phyloP scores from a whole-genome alignment of 2,113 vertebrate genomes.

The Chrysochloris asiatica region DNA sequence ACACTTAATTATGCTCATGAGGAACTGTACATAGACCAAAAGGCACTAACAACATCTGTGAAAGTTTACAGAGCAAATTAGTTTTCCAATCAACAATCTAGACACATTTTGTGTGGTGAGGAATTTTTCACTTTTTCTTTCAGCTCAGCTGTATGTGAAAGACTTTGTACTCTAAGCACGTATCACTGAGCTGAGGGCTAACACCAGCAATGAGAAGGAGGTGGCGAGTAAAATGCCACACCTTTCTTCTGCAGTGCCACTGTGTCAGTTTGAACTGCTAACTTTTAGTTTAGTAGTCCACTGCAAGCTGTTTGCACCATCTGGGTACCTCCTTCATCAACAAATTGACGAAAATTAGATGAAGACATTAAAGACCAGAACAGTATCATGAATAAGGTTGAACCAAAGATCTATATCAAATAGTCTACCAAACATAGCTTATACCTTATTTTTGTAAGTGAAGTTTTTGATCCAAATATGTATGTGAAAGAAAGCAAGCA shows the following conservation, averaged over 20 bases:
- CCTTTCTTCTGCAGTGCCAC: background rate
- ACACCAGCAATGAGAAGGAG: background rate
- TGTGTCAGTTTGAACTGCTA: background rate
- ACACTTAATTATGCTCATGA: no score
- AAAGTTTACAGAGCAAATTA: no score
- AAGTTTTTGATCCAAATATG: background rate
- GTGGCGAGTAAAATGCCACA: background rate
- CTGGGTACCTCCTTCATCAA: background rate
- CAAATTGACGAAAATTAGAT: background rate
- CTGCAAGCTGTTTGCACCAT: background rate
- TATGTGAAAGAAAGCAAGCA: background rate
- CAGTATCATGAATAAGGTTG: background rate
- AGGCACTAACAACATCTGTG: no score
- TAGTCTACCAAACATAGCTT: background rate
- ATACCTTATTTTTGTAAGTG: background rate
- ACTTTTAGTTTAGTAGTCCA: background rate
- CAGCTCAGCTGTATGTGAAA: background rate
- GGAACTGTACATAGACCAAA: no score
- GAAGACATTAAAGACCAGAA: background rate
- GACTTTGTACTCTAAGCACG: background rate
- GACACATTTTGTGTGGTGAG: no score
- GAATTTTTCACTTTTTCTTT: background rate
- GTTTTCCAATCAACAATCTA: no score
- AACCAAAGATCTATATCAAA: background rate
- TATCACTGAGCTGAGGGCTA: background rate